Evolutionary conservation across 1,140 invertebrate species (phyloP), one percentile per base, ranked within the genome.

Genomic region (Gryon sp.): DNA sequence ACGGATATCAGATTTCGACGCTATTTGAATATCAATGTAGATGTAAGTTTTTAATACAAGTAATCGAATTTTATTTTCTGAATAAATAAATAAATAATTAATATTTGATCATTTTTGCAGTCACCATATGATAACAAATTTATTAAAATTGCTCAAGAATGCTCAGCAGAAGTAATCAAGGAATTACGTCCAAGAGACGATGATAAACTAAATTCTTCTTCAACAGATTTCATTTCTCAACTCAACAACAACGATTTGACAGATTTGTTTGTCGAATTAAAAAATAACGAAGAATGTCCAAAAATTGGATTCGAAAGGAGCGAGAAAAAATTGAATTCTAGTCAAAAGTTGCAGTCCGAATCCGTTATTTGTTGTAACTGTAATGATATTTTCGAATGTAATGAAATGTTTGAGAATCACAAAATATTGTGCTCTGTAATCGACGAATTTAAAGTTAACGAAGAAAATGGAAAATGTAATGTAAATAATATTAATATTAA

Each of bases 1-100:
- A 81, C 83, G 6, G 83, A 86, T 34, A 79, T 85, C n/a, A 72
- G 68, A 38, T 78, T 86, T 2, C 79, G 76, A 18, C 78, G 60
- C 38, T 79, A 75, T 69, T 48, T 85, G 6, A 70, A 80, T 6
- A 43, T 40, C 20, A 68, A 76, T 41, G 82, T 85, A 65, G 63
- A 72, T 60, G 43, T 9, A n/a, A n/a, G n/a, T n/a, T n/a, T n/a
- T n/a, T n/a, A n/a, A n/a, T n/a, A n/a, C 11, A 45, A 24, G 24
- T 52, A 52, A 34, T 19, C 14, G 9, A 12, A 68, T 38, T 16
- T 15, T 26, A 52, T 15, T 52, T 43, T 26, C 20, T 38, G 8
- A 18, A 65, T 22, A 36, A 15, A 40, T 26, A 53, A 38, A 15
- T 26, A 52, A 59, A 20, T 22, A 72, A 22, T 38, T 69, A 24